Evolutionary conservation across 37 sponge, comb jelly and placozoan species (phyloP).

Genomic region (Tethya wilhelma): DNA sequence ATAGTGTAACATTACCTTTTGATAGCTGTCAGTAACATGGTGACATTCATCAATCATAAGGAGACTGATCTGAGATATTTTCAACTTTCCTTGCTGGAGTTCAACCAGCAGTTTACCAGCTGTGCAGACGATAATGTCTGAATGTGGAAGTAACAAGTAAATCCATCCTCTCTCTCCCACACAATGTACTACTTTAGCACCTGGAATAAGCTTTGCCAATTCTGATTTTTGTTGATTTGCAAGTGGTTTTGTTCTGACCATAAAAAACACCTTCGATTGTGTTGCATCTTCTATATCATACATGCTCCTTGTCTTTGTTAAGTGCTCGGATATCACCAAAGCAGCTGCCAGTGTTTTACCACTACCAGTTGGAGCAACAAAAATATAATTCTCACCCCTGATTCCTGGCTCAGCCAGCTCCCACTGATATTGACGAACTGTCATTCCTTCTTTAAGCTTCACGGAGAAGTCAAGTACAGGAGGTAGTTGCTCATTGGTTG

Average conservation of each 20-base stretch:
- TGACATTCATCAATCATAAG: slow-evolving; percentile 91
- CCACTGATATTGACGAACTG: slow-evolving; percentile 38
- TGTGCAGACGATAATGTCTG: slow-evolving; percentile 66
- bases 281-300: too few relatives aligned
- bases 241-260: slow-evolving; percentile 55
- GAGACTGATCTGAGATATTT: slow-evolving; percentile 36
- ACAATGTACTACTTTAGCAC: slow-evolving; percentile 12
- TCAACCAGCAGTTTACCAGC: slow-evolving; percentile 58
- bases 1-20: slow-evolving; percentile 46
- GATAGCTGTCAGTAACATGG: slow-evolving; percentile 63
- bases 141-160: not conserved
- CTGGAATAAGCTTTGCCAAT: slow-evolving; percentile 12
- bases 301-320: slow-evolving; percentile 8
- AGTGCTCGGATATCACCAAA: slow-evolving; percentile 53
- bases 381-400: slow-evolving; percentile 62
- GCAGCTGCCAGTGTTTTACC: slow-evolving; percentile 68
- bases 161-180: slow-evolving; percentile 14
- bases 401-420: slow-evolving; percentile 67
- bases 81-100: slow-evolving; percentile 4
- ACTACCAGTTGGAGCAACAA: slow-evolving; percentile 67
- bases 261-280: slow-evolving; percentile 31
- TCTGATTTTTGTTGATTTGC: slow-evolving; percentile 54
- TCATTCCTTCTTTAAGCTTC: not conserved
- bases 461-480: not conserved
- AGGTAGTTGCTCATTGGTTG: too few relatives aligned